phyloP scores from a whole-genome alignment of 2,113 vertebrate species.

The Marmota flaviventris region DNA sequence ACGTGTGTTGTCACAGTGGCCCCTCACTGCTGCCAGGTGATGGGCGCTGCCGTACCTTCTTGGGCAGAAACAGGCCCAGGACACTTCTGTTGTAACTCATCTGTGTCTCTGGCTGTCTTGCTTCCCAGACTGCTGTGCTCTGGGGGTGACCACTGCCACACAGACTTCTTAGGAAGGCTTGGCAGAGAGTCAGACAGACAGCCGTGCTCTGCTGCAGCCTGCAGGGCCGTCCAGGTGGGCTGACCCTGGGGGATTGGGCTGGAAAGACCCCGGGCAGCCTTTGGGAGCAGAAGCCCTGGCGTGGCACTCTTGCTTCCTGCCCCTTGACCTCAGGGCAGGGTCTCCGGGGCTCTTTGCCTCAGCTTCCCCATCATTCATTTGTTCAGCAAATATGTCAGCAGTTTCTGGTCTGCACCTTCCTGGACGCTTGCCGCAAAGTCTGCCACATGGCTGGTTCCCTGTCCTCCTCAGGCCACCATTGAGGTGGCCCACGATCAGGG shows the following conservation, averaged over 20 bases:
- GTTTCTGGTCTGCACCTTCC: neutral
- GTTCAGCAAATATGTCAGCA: neutral
- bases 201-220: rapidly evolving
- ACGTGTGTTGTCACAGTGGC: rapidly evolving
- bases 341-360: neutral
- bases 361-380: neutral
- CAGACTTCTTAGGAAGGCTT: neutral
- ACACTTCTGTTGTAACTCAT: rapidly evolving
- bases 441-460: neutral
- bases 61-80: neutral
- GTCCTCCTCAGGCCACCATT: neutral
- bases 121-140: too few relatives aligned
- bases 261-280: neutral
- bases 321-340: neutral
- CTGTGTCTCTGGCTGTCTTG: rapidly evolving
- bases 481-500: rapidly evolving
- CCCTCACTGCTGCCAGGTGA: rapidly evolving
- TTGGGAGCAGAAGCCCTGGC: neutral
- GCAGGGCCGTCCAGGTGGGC: neutral
- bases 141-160: rapidly evolving
- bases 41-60: rapidly evolving
- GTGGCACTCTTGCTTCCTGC: neutral
- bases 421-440: neutral
- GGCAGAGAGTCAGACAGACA: rapidly evolving
- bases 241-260: rapidly evolving